phyloP scores from a whole-genome alignment of 2,797 vertebrate species.

The Gallirallus australis region DNA sequence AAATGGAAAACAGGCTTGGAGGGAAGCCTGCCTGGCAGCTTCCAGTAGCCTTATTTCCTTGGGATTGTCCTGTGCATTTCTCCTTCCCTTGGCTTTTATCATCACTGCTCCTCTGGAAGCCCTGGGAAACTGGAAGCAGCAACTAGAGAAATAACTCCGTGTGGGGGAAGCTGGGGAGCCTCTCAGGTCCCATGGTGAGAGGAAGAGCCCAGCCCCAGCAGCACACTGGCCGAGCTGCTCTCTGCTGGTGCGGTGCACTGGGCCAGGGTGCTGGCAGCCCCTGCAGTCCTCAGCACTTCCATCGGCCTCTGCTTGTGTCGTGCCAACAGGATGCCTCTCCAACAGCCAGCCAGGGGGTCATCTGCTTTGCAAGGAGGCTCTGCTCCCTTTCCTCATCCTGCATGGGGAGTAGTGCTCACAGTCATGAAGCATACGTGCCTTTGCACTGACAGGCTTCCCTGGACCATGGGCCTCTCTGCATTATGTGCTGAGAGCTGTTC shows the following conservation, averaged over 20 bases:
- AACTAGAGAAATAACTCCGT: not conserved
- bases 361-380: not conserved
- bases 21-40: not conserved
- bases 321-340: not conserved
- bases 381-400: not conserved
- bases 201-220: not conserved
- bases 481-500: not conserved
- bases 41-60: constrained; percentile 5
- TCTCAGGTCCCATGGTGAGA: not conserved
- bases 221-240: not conserved
- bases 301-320: fast-evolving
- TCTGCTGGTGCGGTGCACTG: fast-evolving
- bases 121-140: not conserved
- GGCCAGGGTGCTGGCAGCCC: not conserved
- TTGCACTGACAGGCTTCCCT: not conserved
- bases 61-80: not conserved
- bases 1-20: constrained; percentile 28
- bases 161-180: not conserved
- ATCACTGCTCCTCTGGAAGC: not conserved
- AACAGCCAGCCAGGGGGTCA: not conserved
- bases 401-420: not conserved
- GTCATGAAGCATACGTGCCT: not conserved
- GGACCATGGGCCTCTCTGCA: not conserved
- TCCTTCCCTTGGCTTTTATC: not conserved
- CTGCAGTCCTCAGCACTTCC: fast-evolving